These are phyloP conservation scores for Poeciliopsis prolifica DNA, from an alignment of 2,113 vertebrate genomes.

Conservation along the genomic window DNA sequence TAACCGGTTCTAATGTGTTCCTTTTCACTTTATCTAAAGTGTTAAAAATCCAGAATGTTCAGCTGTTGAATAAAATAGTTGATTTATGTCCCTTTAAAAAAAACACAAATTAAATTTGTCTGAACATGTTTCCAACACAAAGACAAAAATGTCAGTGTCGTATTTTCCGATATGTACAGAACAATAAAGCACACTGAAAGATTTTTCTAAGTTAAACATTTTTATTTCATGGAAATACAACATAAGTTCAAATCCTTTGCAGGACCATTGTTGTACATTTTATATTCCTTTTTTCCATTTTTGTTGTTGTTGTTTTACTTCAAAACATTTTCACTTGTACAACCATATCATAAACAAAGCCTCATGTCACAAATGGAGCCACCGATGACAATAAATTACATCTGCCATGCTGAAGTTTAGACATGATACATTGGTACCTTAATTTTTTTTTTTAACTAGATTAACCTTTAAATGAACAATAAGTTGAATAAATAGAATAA, in stretches of 20 bases:
- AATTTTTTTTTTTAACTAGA: conserved; percentile 60
- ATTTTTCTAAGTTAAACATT: conserved; percentile 72
- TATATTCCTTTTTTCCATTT: conserved; percentile 69
- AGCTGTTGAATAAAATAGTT: too few species aligned
- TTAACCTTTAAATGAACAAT: conserved; percentile 72
- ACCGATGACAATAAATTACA: conserved; percentile 85
- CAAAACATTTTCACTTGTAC: conserved; percentile 85
- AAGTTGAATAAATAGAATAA: conserved; percentile 79
- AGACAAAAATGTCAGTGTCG: too few species aligned
- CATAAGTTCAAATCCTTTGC: conserved; percentile 78
- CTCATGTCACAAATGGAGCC: conserved; percentile 84
- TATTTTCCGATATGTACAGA: too few species aligned
- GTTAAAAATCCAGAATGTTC: too few species aligned
- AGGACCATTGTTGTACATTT: conserved; percentile 81
- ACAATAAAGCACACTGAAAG: not conserved
- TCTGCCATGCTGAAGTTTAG: conserved; percentile 81
- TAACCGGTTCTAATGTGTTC: too few species aligned
- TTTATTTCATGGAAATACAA: conserved; percentile 88
- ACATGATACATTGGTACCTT: conserved; percentile 74
- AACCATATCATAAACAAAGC: conserved; percentile 86
- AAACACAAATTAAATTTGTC: too few species aligned
- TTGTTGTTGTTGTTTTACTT: conserved; percentile 67
- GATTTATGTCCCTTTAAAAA: too few species aligned
- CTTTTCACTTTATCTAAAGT: too few species aligned
- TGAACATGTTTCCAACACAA: too few species aligned